Conservation (phyloP, 2,113 vertebrate species). For the Lipotes vexillifer region DNA sequence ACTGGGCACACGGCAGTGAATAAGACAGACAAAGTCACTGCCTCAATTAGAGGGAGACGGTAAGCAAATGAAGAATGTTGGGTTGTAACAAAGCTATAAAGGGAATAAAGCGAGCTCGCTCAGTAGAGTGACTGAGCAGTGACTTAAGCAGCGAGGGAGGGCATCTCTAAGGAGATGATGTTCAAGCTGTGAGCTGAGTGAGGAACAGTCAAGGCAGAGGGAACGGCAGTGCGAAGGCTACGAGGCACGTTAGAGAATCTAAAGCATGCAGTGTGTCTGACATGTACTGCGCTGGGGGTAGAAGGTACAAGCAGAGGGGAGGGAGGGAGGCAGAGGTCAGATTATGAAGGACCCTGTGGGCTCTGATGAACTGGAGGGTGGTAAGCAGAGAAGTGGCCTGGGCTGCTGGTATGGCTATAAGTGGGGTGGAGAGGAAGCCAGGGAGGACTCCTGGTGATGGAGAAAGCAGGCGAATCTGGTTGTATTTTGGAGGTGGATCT, state of each 20-base stretch:
- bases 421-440: background rate
- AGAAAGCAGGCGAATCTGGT: too few relatives aligned
- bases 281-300: accelerated
- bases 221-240: background rate
- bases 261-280: background rate
- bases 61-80: background rate
- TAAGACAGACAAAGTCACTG: background rate
- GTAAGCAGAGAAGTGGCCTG: background rate
- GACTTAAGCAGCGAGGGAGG: background rate
- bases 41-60: background rate
- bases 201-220: background rate
- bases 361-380: accelerated
- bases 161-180: background rate
- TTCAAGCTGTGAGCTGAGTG: background rate
- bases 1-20: background rate
- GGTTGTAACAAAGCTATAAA: background rate
- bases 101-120: accelerated
- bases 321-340: background rate
- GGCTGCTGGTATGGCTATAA: background rate
- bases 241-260: background rate
- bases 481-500: background rate
- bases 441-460: background rate
- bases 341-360: accelerated
- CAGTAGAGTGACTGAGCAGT: background rate
- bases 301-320: background rate